Conservation (phyloP, 2,113 vertebrate species). For the Theristicus caerulescens region DNA sequence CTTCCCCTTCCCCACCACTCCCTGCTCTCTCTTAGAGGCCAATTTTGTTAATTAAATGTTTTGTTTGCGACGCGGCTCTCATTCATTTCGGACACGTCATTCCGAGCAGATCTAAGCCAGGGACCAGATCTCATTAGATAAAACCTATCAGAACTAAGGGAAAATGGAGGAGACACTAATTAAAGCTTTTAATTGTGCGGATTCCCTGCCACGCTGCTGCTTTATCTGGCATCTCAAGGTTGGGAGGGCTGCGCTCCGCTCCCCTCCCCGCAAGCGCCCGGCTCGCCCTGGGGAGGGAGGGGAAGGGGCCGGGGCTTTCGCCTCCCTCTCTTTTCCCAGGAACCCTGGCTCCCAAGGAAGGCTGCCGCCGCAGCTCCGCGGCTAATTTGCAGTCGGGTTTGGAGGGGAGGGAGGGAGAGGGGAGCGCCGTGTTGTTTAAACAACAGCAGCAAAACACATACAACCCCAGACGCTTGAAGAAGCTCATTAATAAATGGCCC, state of each 20-base stretch:
- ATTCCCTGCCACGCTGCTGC: conserved; percentile 92
- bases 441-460: background rate
- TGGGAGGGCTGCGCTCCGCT: conserved; percentile 64
- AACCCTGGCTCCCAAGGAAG: background rate
- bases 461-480: conserved; percentile 18
- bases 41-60: conserved; percentile 99
- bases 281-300: background rate
- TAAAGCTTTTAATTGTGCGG: conserved; percentile 99
- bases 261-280: conserved; percentile 21
- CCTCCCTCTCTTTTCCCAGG: background rate
- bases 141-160: conserved; percentile 99
- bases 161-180: conserved; percentile 99
- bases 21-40: conserved; percentile 89
- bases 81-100: conserved; percentile 99
- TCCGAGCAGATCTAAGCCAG: conserved; percentile 97
- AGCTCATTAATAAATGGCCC: conserved; percentile 25
- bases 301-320: background rate
- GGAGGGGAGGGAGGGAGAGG: background rate
- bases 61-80: conserved; percentile 99
- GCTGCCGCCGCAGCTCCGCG: background rate
- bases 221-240: conserved; percentile 92
- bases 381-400: background rate
- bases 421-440: background rate
- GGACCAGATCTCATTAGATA: conserved; percentile 99
- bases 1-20: conserved; percentile 60